Evolutionary conservation across 1,140 invertebrate species (phyloP).

Genomic region (Tetramorium simillimum): DNA sequence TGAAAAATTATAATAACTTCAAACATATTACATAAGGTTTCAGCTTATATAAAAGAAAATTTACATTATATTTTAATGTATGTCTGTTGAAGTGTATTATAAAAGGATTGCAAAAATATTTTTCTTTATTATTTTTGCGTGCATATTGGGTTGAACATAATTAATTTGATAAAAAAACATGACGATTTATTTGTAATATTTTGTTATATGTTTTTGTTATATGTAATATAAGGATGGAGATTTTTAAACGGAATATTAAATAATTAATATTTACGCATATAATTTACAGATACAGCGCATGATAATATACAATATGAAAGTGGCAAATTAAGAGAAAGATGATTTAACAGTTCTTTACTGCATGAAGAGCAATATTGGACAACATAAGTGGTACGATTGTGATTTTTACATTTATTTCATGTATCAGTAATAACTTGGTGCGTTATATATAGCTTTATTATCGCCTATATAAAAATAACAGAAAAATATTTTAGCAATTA

Average conservation of each 20-base stretch:
- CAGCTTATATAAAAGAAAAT: slow-evolving; percentile 36
- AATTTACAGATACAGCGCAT: slow-evolving; percentile 56
- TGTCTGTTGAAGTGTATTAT: slow-evolving; percentile 25
- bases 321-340: slow-evolving; percentile 41
- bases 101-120: slow-evolving; percentile 58
- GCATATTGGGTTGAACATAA: slow-evolving; percentile 41
- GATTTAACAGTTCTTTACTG: slow-evolving; percentile 25
- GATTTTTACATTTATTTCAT: slow-evolving; percentile 64
- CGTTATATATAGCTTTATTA: slow-evolving; percentile 13
- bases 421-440: slow-evolving; percentile 46
- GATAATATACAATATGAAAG: slow-evolving; percentile 36
- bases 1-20: slow-evolving; percentile 24
- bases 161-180: slow-evolving; percentile 49
- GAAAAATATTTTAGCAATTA: slow-evolving; percentile 53
- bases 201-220: slow-evolving; percentile 46
- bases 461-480: slow-evolving; percentile 58
- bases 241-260: slow-evolving; percentile 54
- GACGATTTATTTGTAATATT: slow-evolving; percentile 59
- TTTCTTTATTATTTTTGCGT: slow-evolving; percentile 55
- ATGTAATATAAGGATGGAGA: slow-evolving; percentile 45
- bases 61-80: slow-evolving; percentile 37
- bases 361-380: slow-evolving; percentile 60
- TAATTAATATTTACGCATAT: slow-evolving; percentile 57
- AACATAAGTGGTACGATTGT: slow-evolving; percentile 65
- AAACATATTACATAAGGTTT: slow-evolving; percentile 18